Evolutionary conservation across 2,113 vertebrate species (phyloP).

Genomic region (Pangasianodon hypophthalmus): DNA sequence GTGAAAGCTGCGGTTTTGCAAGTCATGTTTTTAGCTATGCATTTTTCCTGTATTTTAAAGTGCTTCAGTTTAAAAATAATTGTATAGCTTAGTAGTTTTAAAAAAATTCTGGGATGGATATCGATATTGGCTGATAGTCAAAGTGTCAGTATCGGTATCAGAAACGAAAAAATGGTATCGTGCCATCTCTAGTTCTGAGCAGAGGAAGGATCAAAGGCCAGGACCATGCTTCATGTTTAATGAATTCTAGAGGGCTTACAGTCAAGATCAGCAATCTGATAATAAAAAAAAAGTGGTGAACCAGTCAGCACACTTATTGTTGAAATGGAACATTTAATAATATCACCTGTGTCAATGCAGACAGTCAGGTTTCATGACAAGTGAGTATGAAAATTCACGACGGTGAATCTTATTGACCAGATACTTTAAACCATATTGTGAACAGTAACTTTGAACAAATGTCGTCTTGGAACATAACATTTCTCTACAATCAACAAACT

Average conservation of each 20-base stretch:
- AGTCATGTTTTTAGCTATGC: background rate
- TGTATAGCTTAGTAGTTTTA: background rate
- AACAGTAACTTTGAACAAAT: background rate
- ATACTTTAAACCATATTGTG: background rate
- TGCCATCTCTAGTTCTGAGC: background rate
- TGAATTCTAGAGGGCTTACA: background rate
- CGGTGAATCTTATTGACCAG: background rate
- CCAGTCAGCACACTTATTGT: background rate
- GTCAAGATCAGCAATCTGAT: background rate
- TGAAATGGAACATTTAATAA: background rate
- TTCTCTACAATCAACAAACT: background rate
- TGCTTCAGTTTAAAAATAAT: background rate
- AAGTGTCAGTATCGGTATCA: background rate
- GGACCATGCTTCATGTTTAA: background rate
- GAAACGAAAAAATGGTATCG: background rate
- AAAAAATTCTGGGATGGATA: background rate
- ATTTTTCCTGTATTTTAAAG: background rate
- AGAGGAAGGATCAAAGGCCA: background rate
- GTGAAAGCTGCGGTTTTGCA: background rate
- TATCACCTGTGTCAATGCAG: background rate
- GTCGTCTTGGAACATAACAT: background rate
- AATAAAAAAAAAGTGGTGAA: background rate
- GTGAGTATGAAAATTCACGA: background rate
- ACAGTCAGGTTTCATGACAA: background rate
- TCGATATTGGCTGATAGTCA: background rate